Evolutionary conservation across 2,888 invertebrate species (phyloP).

Genomic region (Ditula angustiorana): DNA sequence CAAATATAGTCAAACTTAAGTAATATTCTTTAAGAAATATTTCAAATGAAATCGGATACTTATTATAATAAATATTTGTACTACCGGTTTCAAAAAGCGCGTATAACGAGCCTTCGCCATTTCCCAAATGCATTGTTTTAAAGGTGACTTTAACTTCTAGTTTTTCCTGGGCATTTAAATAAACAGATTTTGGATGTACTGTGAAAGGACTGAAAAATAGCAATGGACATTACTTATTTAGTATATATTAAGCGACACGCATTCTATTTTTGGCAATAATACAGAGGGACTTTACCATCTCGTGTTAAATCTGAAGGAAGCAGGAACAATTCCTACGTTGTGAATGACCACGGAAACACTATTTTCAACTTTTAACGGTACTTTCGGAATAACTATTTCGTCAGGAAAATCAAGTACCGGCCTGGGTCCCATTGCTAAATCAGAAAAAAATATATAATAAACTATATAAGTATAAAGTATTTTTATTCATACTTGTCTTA

Average conservation of each 20-base stretch:
- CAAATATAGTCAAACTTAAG: background rate
- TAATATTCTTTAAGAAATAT: background rate
- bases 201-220: slow-evolving; percentile 77
- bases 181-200: slow-evolving; percentile 80
- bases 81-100: slow-evolving; percentile 75
- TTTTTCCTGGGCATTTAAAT: slow-evolving; percentile 76
- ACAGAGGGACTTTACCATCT: slow-evolving; percentile 58
- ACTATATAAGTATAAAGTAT: too few relatives aligned
- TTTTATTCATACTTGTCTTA: too few relatives aligned
- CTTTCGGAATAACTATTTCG: slow-evolving; percentile 62
- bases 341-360: slow-evolving; percentile 54
- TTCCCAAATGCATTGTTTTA: slow-evolving; percentile 77
- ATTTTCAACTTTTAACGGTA: slow-evolving; percentile 70
- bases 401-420: slow-evolving; percentile 75
- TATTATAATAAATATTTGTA: too few relatives aligned
- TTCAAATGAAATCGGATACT: background rate
- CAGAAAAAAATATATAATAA: too few relatives aligned
- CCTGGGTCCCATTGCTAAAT: slow-evolving; percentile 74
- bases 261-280: background rate
- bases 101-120: slow-evolving; percentile 61
- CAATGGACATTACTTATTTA: slow-evolving; percentile 1
- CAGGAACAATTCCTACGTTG: slow-evolving; percentile 64
- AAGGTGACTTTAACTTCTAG: slow-evolving; percentile 81
- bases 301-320: slow-evolving; percentile 66
- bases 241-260: background rate